Conservation (phyloP, 1,140 invertebrate genomes). For the Platyscapa corneri region DNA sequence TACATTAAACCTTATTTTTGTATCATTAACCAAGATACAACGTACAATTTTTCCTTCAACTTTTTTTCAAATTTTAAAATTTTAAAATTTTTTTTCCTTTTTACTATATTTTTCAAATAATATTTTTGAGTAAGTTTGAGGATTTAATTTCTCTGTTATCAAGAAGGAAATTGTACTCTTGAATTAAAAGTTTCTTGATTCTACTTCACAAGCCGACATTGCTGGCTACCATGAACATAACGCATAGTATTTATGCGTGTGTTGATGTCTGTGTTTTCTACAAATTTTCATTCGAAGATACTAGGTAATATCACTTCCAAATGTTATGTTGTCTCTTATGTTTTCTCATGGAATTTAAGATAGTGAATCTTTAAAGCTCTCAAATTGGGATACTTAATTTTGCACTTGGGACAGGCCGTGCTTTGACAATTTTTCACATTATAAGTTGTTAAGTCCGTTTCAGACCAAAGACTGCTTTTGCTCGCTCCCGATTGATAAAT, state of each 20-base stretch:
- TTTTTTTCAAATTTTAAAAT: not conserved
- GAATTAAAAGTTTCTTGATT: not conserved
- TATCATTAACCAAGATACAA: not conserved
- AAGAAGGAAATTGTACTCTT: conserved; percentile 2
- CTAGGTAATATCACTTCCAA: conserved; percentile 10
- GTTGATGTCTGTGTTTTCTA: not conserved
- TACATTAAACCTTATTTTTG: not conserved
- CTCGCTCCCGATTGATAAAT: conserved; percentile 56
- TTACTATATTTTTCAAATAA: not conserved
- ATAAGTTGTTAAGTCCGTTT: conserved; percentile 63
- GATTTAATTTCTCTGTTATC: not conserved
- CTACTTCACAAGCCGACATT: conserved; percentile 13
- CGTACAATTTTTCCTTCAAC: not conserved
- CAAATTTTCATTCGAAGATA: conserved; percentile 17
- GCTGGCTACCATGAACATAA: not conserved
- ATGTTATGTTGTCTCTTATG: not conserved
- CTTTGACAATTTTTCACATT: conserved; percentile 62
- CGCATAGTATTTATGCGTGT: not conserved
- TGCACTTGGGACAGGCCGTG: conserved; percentile 65
- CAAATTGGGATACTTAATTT: conserved; percentile 71
- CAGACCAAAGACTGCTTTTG: conserved; percentile 60
- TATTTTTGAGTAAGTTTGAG: not conserved
- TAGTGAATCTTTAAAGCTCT: conserved; percentile 72
- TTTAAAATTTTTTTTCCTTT: not conserved
- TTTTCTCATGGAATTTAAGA: conserved; percentile 66